phyloP scores from a whole-genome alignment of 2,888 invertebrate species.

The Trissoscelio sp. region DNA sequence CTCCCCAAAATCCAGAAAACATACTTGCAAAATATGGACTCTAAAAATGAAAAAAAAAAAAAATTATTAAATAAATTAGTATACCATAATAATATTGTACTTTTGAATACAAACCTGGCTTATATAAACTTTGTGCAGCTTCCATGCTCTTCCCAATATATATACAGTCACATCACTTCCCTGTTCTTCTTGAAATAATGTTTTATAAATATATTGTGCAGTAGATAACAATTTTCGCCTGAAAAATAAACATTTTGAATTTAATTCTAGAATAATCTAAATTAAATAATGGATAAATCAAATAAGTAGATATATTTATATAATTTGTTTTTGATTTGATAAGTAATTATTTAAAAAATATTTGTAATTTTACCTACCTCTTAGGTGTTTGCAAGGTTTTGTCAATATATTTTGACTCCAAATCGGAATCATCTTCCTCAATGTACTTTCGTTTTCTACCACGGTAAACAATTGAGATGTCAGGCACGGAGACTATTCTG shows the following conservation, averaged over 20 bases:
- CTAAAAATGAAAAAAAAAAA: slow-evolving; percentile 76
- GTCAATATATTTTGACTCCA: slow-evolving; percentile 85
- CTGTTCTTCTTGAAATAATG: slow-evolving; percentile 89
- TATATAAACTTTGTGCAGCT: slow-evolving; percentile 91
- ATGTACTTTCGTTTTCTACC: slow-evolving; percentile 85
- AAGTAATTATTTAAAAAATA: no score
- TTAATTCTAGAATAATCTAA: no score
- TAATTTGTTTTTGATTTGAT: not conserved
- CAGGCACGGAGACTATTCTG: slow-evolving; percentile 79
- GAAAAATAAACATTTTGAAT: slow-evolving; percentile 63
- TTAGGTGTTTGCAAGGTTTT: slow-evolving; percentile 87
- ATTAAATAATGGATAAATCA: not conserved
- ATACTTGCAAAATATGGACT: slow-evolving; percentile 92
- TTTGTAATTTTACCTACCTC: no score
- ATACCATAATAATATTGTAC: no score
- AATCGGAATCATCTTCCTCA: slow-evolving; percentile 84
- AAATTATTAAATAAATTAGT: no score
- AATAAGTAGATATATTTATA: not conserved
- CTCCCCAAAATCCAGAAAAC: slow-evolving; percentile 92
- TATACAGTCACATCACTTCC: slow-evolving; percentile 90
- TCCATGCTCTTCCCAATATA: slow-evolving; percentile 89
- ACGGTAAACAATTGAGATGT: slow-evolving; percentile 80
- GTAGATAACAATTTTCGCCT: slow-evolving; percentile 89
- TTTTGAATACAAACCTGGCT: slow-evolving; percentile 86
- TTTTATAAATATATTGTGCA: slow-evolving; percentile 91